Evolutionary conservation across 2,797 vertebrate genomes (phyloP), one percentile per base, ranked within the genome.

Genomic region (Phaenicophaeus curvirostris): DNA sequence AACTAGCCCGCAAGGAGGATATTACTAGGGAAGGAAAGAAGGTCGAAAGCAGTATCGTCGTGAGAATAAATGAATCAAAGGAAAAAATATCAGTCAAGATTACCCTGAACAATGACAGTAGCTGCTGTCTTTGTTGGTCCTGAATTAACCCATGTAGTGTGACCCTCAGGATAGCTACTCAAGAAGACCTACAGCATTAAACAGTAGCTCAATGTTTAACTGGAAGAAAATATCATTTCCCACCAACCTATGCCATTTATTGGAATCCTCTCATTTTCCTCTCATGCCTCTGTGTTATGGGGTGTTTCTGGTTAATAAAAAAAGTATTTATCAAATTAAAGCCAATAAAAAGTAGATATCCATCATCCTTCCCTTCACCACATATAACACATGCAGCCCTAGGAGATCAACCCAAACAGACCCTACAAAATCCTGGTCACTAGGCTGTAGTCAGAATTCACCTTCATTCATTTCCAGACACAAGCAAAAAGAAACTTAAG

Each of bases 341-440:
- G 18, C 12, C 11, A 53, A 67, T 58, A 88, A 88, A 77, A 14
- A 16, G 6, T 16, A 61, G 21, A 71, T 1, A 63, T 51, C 31
- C 14, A 5, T 39, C 46, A 30, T 28, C 24, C 17, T 59, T 84
- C 15, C 6, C n/a, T 41, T 55, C n/a, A 53, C 54, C 11, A 51
- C 7, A 39, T 6, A 5, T 19, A 83, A 19, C 0, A 1, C 0
- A 1, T 17, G 27, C 41, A 85, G 35, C 42, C 20, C 21, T 33
- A 20, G 17, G 41, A 85, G 5, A 44, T 55, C 15, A 66, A 39
- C 20, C 11, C 55, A 68, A 42, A 33, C 21, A 59, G 35, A 57
- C 23, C 15, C 37, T 42, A 73, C 9, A 83, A 35, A 68, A 13
- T 55, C 53, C 41, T 55, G 37, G 19, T 39, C 41, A 51, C 12